Base-by-base conservation (phyloP, 2,113 vertebrate species). In the Centropristis striata region DNA sequence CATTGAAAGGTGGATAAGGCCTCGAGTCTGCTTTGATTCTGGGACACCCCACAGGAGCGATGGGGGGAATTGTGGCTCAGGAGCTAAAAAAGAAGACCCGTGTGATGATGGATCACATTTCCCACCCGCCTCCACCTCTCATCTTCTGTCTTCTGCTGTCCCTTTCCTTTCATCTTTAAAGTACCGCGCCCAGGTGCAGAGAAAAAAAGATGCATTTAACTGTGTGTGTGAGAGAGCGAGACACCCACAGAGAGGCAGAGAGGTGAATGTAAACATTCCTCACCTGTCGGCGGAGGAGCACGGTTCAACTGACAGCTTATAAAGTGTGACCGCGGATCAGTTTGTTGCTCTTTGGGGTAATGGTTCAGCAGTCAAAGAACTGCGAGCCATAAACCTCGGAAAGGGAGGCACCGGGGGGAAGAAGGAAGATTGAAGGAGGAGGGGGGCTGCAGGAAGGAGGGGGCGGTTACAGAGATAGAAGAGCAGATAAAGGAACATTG, bases 201-300 rank as follows among this genome's bases (percentile, higher is more conserved):
- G 61, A 41, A 53, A 32, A n/a, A 65, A 83, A 67, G 68, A 83
- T 81, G 75, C 8, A 10, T 90, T 76, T 85, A 72, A 71, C 70
- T 77, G 51, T 55, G 55, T 72, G 53, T 27, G 20, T 16, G 47
- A 21, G 75, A 13, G 54, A 14, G 53, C 12, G 39, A 80, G 78
- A 75, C 75, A 81, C 66, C 69, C 75, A 84, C 63, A 15, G 90
- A 82, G 83, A 85, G 80, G 71, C 64, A 54, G 68, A 63, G 65
- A 80, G 68, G 71, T 88, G 86, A 90, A 85, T 69, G 77, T 88
- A 88, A 90, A 87, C 91, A 93, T 91, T 90, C 83, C 86, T 92
- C 89, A 92, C 88, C 82, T 90, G 87, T 89, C 85, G 59, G 42
- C 53, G 15, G 65, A 86, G 79, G 72, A 85, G 76, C 76, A 68